These are phyloP conservation scores for Pheucticus melanocephalus DNA, from an alignment of 2,113 vertebrate species.

Conservation along the genomic window DNA sequence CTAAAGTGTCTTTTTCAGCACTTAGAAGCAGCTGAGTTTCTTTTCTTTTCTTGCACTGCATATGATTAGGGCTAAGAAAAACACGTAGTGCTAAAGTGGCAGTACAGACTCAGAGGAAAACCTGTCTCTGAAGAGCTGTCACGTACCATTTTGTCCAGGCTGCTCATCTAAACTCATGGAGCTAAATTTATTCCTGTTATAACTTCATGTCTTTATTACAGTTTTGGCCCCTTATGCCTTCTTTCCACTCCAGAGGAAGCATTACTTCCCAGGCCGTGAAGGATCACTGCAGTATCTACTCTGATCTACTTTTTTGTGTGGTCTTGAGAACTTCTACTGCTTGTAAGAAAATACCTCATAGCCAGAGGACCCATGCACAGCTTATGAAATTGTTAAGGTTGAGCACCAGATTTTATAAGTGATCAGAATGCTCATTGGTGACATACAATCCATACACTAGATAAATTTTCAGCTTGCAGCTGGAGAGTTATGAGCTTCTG, in stretches of 20 bases:
- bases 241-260: constrained; percentile 27
- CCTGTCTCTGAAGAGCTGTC: constrained; percentile 67
- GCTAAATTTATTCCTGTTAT: constrained; percentile 62
- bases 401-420: not conserved
- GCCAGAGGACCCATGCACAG: not conserved
- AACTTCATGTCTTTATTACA: constrained; percentile 49
- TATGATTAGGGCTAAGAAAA: constrained; percentile 71
- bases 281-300: not conserved
- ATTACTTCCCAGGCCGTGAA: not conserved
- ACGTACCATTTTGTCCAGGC: constrained; percentile 67
- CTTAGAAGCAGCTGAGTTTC: constrained; percentile 55
- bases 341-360: not conserved
- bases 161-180: constrained; percentile 65
- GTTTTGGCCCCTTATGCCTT: constrained; percentile 60
- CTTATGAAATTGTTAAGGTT: not conserved
- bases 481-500: not conserved
- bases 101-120: constrained; percentile 68
- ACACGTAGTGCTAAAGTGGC: constrained; percentile 67
- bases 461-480: not conserved
- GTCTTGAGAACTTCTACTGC: not conserved
- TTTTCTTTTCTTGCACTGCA: constrained; percentile 67
- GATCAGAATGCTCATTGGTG: not conserved
- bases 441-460: not conserved
- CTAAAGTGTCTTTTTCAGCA: constrained; percentile 40
- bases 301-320: not conserved